Evolutionary conservation across 2,888 invertebrate genomes (phyloP).

Genomic region (Opisthograptis luteolata): DNA sequence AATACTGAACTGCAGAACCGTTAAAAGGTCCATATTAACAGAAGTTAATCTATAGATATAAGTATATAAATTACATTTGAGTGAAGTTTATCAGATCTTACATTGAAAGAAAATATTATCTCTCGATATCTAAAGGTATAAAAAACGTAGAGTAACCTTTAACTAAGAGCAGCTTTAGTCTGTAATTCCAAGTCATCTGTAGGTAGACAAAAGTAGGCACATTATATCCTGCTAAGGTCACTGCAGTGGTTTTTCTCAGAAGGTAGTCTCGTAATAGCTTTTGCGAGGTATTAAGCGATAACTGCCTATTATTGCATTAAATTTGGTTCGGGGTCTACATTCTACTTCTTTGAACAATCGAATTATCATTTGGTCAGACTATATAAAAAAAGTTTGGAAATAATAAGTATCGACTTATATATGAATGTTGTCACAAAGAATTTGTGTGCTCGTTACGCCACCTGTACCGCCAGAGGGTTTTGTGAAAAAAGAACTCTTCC

Average conservation of each 20-base stretch:
- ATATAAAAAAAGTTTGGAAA: constrained; percentile 1
- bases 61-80: too few relatives aligned
- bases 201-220: constrained; percentile 18
- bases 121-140: background rate
- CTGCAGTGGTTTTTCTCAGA: constrained; percentile 50
- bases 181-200: constrained; percentile 18
- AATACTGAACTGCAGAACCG: too few relatives aligned
- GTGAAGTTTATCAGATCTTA: too few relatives aligned
- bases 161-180: constrained; percentile 1
- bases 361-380: background rate
- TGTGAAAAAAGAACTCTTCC: too few relatives aligned
- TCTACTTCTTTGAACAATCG: constrained; percentile 34
- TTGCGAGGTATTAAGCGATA: constrained; percentile 52
- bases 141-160: background rate
- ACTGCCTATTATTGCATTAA: constrained; percentile 49
- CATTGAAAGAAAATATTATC: background rate
- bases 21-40: too few relatives aligned
- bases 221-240: constrained; percentile 41
- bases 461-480: too few relatives aligned
- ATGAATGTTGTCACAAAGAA: too few relatives aligned
- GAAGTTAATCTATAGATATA: too few relatives aligned
- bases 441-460: too few relatives aligned
- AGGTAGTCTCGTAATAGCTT: constrained; percentile 45
- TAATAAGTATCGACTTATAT: too few relatives aligned
- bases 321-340: constrained; percentile 41